A percentile compares a stretch with the other conserved stretches of the same genome.
These are phyloP conservation scores for Yponomeuta malinellus DNA, from an alignment of 2,888 invertebrate species.

Conservation along the genomic window DNA sequence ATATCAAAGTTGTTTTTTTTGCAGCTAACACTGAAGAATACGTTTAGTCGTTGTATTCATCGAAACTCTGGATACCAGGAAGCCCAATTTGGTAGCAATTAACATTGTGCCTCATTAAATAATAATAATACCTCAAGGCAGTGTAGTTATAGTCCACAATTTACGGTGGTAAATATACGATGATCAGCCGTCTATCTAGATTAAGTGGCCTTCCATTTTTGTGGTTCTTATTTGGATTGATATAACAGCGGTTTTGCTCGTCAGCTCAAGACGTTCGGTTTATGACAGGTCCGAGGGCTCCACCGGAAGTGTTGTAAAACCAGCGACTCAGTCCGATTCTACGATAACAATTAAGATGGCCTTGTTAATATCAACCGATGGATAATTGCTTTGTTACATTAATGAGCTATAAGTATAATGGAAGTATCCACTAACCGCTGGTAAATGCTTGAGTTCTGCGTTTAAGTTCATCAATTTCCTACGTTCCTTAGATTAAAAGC, in stretches of 20 bases:
- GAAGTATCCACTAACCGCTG: not conserved
- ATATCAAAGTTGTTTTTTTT: too few relatives aligned
- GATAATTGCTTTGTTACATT: constrained; percentile 43
- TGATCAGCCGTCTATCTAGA: constrained; percentile 1
- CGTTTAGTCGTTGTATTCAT: too few relatives aligned
- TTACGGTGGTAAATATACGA: not conserved
- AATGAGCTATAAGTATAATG: constrained; percentile 15
- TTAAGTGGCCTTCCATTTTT: not conserved
- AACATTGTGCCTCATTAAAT: not conserved
- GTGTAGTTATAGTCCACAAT: not conserved
- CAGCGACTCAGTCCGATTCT: constrained; percentile 56
- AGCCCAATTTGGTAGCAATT: not conserved
- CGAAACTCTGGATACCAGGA: too few relatives aligned
- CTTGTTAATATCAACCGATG: constrained; percentile 69
- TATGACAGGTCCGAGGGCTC: constrained; percentile 50
- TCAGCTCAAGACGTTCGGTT: constrained; percentile 27
- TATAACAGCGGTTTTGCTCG: constrained; percentile 17
- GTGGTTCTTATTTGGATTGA: not conserved
- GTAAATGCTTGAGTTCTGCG: not conserved
- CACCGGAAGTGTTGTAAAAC: constrained; percentile 66
- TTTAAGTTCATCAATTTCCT: not conserved
- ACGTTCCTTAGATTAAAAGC: not conserved
- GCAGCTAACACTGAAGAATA: too few relatives aligned
- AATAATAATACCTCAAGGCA: not conserved
- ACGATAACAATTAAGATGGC: constrained; percentile 66